phyloP scores from a whole-genome alignment of 2,113 vertebrate species.

The Trachemys scripta region DNA sequence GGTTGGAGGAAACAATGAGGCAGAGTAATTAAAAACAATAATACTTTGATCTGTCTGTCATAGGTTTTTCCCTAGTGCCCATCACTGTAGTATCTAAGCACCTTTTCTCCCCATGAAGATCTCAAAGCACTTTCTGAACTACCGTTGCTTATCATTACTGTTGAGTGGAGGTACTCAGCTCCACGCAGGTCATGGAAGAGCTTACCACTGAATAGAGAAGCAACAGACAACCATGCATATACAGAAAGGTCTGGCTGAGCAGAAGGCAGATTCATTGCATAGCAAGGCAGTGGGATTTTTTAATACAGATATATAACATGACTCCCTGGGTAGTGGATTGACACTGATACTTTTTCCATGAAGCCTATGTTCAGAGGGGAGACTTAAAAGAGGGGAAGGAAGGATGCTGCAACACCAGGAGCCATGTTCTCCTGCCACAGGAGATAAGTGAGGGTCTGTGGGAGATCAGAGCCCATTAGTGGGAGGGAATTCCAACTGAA shows the following conservation, averaged over 20 bases:
- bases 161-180: background rate
- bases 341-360: no score
- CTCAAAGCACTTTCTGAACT: background rate
- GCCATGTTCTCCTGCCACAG: background rate
- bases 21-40: background rate
- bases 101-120: background rate
- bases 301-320: background rate
- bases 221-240: background rate
- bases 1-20: background rate
- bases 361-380: background rate
- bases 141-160: background rate
- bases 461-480: background rate
- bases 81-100: background rate
- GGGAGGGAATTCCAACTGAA: background rate
- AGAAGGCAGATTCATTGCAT: no score
- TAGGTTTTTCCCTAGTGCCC: background rate
- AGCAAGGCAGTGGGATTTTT: background rate
- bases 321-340: background rate
- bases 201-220: background rate
- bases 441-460: no score
- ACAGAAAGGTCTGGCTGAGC: background rate
- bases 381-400: background rate
- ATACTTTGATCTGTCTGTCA: background rate
- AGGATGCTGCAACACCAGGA: background rate
- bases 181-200: background rate